Base-by-base conservation (phyloP, 2,113 vertebrate genomes). In the Ptilorrhoa leucosticta region DNA sequence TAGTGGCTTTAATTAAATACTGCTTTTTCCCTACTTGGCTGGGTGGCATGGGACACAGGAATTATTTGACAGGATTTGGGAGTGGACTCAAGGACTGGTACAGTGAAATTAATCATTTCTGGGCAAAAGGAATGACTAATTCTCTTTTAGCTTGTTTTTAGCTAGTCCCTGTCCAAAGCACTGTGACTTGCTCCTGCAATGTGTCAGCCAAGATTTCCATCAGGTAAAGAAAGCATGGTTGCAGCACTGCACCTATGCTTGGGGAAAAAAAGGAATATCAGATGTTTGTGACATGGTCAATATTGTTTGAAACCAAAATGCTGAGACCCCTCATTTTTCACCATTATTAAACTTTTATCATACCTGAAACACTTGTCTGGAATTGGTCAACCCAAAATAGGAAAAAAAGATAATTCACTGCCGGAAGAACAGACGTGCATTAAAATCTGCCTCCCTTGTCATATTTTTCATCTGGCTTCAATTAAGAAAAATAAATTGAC, bases 1-100 rank as follows among this genome's bases (percentile, higher is more conserved):
- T 71, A 56, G 44, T 33, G 60, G 12, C 22, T 83, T 92, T 96
- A 94, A 91, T 86, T 91, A 94, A 96, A 78, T 89, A 83, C 44
- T 93, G 44, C 8, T 58, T 89, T 93, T 88, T 23, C 28, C 27
- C 53, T 70, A 31, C 65, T 90, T 87, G 60, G 47, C 39, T 56
- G 28, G 61, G 87, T 47, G 5, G 14, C 37, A 26, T 56, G 56
- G 72, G 64, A 73, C 72, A 54, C 8, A 69, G 57, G 31, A 91
- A 68, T 83, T 89, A 68, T 84, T 85, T 75, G 90, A 61, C 73
- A 77, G 21, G 12, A 14, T 45, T 82, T 82, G n/a, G 40, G 56
- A 83, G 27, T 28, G 48, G 47, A 69, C 51, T 73, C 26, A 61
- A 69, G 45, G 48, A 58, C 28, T 60, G 21, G 13, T 44, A 60